Percentiles rank a stretch among this genome's conserved stretches.
Evolutionary conservation across 2,797 vertebrate genomes (phyloP).

Genomic region (Sebastes reedi): DNA sequence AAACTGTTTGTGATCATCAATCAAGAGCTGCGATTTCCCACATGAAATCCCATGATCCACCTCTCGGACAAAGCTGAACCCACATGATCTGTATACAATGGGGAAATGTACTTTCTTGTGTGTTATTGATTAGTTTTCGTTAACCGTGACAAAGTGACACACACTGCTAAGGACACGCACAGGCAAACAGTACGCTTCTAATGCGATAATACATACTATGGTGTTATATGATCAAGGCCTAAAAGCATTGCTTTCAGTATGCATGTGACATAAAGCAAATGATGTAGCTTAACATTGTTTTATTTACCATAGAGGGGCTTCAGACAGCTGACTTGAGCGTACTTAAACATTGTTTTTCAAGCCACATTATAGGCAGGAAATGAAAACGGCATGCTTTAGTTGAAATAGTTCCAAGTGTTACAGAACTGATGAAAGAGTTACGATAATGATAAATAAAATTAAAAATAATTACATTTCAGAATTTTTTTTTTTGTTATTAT

Average conservation of each 20-base stretch:
- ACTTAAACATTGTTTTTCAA: neutral
- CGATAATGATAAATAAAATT: neutral
- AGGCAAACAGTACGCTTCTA: neutral
- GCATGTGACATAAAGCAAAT: conserved; percentile 7
- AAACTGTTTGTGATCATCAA: neutral
- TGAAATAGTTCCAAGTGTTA: neutral
- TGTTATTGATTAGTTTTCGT: neutral
- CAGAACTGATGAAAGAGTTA: neutral
- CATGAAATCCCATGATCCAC: conserved; percentile 3
- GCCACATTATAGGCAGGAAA: neutral
- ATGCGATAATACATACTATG: neutral
- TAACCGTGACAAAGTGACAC: neutral
- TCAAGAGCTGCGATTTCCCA: neutral
- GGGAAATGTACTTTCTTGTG: neutral
- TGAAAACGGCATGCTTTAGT: neutral
- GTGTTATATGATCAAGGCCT: neutral
- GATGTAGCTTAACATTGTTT: neutral
- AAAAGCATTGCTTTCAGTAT: neutral
- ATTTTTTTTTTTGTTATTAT: neutral
- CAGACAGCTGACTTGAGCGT: neutral
- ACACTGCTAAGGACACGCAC: neutral
- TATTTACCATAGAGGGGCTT: neutral
- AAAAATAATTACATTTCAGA: neutral
- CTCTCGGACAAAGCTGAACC: neutral
- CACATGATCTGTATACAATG: neutral